phyloP scores from a whole-genome alignment of 1,140 invertebrate species.

The Ips nitidus region DNA sequence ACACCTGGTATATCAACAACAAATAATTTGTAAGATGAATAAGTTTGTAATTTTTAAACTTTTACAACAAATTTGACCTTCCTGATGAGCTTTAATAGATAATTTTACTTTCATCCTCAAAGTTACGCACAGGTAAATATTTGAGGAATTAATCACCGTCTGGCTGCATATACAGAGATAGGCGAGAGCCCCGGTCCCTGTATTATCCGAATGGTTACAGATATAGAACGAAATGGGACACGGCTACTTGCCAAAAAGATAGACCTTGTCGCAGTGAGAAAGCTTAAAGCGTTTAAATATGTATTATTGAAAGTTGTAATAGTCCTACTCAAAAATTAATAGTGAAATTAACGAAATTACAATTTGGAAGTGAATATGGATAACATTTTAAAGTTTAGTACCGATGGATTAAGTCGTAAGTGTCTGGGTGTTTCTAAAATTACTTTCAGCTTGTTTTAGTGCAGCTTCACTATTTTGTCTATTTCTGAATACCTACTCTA shows the following conservation, averaged over 20 bases:
- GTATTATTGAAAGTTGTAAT: not conserved
- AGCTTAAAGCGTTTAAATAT: not conserved
- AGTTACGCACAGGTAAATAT: too few species aligned
- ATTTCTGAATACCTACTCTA: not conserved
- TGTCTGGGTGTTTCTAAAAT: conserved; percentile 12
- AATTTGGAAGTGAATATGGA: not conserved
- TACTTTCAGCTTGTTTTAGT: not conserved
- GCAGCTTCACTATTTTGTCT: not conserved
- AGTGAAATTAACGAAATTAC: too few species aligned
- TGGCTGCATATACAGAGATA: conserved; percentile 10
- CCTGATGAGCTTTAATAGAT: too few species aligned
- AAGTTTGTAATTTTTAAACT: too few species aligned
- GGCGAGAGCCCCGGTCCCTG: not conserved
- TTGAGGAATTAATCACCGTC: not conserved
- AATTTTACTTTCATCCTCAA: too few species aligned
- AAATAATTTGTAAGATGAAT: too few species aligned
- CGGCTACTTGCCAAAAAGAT: conserved; percentile 16
- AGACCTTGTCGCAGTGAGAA: conserved; percentile 1
- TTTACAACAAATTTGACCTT: too few species aligned
- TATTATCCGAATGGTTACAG: not conserved
- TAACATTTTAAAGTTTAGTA: conserved; percentile 4
- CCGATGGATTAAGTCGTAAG: conserved; percentile 10
- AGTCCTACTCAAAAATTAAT: not conserved
- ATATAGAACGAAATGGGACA: conserved; percentile 16
- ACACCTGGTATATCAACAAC: too few species aligned